Percentiles rank a stretch among this genome's conserved stretches.
Conservation (phyloP, 2,113 vertebrate species). For the Actinemys pallida region DNA sequence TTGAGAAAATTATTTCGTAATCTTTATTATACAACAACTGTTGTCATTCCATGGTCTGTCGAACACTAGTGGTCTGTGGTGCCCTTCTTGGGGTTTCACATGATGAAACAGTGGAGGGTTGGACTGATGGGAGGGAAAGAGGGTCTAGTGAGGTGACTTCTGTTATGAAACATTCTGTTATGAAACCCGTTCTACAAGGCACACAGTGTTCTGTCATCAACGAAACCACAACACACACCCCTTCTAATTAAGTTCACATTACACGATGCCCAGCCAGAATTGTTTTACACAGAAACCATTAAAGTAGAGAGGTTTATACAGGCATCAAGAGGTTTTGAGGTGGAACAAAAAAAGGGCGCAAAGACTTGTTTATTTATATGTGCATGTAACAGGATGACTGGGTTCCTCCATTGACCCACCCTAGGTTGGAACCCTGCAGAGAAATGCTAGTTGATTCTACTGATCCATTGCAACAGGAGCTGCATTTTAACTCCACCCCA, state of each 20-base stretch:
- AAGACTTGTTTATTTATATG: background rate
- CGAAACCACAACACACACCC: rapidly evolving
- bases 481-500: background rate
- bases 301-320: background rate
- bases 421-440: background rate
- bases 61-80: background rate
- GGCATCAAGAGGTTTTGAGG: background rate
- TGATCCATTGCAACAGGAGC: background rate
- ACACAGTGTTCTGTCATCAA: background rate
- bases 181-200: background rate
- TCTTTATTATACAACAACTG: slow-evolving; percentile 38
- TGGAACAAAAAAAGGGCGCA: background rate
- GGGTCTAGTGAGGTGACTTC: background rate
- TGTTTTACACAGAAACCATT: background rate
- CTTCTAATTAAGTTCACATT: background rate
- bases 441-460: background rate
- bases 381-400: background rate
- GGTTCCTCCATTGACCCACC: background rate
- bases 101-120: background rate
- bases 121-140: background rate
- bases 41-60: slow-evolving; percentile 11
- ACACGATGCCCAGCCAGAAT: background rate
- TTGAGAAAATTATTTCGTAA: slow-evolving; percentile 17
- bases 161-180: background rate
- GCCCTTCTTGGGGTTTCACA: slow-evolving; percentile 23